Conservation (phyloP, 2,797 vertebrate species). For the Urocyon cinereoargenteus region DNA sequence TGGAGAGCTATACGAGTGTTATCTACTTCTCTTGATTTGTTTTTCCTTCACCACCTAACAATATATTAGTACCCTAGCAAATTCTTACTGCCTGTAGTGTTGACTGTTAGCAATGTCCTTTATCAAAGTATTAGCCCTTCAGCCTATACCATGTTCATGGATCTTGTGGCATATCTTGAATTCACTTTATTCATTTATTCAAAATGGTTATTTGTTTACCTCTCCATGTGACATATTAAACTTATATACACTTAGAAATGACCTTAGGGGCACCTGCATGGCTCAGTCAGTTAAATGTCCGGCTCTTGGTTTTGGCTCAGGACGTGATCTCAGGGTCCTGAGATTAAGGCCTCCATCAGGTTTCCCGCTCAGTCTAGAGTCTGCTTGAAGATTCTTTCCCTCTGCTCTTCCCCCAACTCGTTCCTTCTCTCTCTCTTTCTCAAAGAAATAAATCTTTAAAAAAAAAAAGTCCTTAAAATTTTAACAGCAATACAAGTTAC, state of each 20-base stretch:
- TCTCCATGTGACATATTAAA: not conserved
- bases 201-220: not conserved
- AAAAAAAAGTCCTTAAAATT: not conserved
- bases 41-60: not conserved
- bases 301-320: not conserved
- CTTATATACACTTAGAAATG: not conserved
- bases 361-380: not conserved
- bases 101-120: not conserved
- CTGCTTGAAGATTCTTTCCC: not conserved
- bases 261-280: not conserved
- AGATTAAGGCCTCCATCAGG: not conserved
- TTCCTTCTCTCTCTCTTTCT: not conserved
- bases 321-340: not conserved
- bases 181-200: conserved; percentile 2
- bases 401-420: not conserved
- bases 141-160: not conserved
- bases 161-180: not conserved
- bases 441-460: not conserved
- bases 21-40: not conserved
- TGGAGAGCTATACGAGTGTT: not conserved
- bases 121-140: not conserved
- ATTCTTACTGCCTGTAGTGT: not conserved
- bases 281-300: not conserved
- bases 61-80: not conserved
- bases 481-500: not conserved